These are phyloP conservation scores for Orthosia gracilis DNA, from an alignment of 2,888 invertebrate genomes.

Conservation along the genomic window DNA sequence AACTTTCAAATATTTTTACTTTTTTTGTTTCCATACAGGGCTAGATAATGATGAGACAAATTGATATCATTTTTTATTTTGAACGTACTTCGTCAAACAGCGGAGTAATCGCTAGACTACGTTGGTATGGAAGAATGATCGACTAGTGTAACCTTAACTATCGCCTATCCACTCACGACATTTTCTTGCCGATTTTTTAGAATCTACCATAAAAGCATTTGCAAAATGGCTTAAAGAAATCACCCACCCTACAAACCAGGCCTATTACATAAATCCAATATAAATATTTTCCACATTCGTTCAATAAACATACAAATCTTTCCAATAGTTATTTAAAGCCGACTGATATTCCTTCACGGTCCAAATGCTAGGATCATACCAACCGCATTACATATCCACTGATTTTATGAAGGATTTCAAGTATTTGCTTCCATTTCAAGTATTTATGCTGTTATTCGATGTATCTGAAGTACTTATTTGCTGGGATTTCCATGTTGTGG, in stretches of 20 bases:
- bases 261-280: slow-evolving; percentile 33
- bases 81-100: too few species aligned
- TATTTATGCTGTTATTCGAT: slow-evolving; percentile 33
- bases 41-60: too few species aligned
- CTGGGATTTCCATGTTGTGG: slow-evolving; percentile 13
- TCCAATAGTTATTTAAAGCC: slow-evolving; percentile 42
- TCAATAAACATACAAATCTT: slow-evolving; percentile 50
- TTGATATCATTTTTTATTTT: too few species aligned
- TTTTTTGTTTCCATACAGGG: too few species aligned
- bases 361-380: slow-evolving; percentile 40
- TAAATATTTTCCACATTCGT: slow-evolving; percentile 37
- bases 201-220: neutral
- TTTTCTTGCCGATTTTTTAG: too few species aligned
- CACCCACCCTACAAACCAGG: neutral
- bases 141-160: too few species aligned
- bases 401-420: slow-evolving; percentile 49
- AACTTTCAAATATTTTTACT: too few species aligned
- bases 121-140: too few species aligned
- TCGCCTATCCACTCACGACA: too few species aligned
- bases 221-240: neutral
- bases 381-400: slow-evolving; percentile 38
- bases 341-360: slow-evolving; percentile 54
- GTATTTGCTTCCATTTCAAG: slow-evolving; percentile 49
- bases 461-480: slow-evolving; percentile 21
- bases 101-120: too few species aligned